These are phyloP conservation scores for Carcinoscorpius rotundicauda DNA, from an alignment of 1,140 invertebrate species.

Conservation along the genomic window DNA sequence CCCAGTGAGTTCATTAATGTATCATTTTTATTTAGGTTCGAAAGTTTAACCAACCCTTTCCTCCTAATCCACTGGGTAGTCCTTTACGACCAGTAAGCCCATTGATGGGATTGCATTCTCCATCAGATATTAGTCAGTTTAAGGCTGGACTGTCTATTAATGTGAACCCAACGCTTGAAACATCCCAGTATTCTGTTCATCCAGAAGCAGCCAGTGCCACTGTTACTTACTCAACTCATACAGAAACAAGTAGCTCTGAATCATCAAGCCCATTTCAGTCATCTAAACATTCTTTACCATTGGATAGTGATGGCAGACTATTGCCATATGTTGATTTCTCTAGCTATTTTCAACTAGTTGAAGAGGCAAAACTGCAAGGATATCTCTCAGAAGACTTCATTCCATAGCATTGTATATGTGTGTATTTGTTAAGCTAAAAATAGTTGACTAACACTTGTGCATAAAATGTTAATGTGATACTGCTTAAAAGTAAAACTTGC, in stretches of 20 bases:
- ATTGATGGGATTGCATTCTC: not conserved
- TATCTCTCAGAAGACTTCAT: too few species aligned
- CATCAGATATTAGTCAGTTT: not conserved
- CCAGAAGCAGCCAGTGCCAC: constrained; percentile 2
- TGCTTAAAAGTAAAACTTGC: too few species aligned
- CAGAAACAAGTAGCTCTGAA: constrained; percentile 24
- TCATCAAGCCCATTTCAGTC: constrained; percentile 13
- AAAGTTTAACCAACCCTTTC: constrained; percentile 70
- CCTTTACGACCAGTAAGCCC: constrained; percentile 21
- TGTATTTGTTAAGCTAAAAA: too few species aligned
- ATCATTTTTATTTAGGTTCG: constrained; percentile 37
- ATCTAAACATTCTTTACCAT: constrained; percentile 25
- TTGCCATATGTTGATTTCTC: constrained; percentile 72
- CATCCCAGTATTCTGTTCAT: constrained; percentile 6
- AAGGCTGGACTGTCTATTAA: not conserved
- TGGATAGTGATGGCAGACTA: constrained; percentile 49
- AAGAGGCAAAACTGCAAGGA: constrained; percentile 35
- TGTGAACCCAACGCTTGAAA: constrained; percentile 3
- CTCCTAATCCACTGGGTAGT: constrained; percentile 28
- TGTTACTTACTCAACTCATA: constrained; percentile 5
- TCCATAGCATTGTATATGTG: too few species aligned
- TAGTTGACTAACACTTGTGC: too few species aligned
- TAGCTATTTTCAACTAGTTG: constrained; percentile 61
- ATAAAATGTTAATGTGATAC: too few species aligned
- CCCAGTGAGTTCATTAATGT: not conserved